These are phyloP conservation scores for Hippocampus comes DNA, from an alignment of 2,113 vertebrate species.

Conservation along the genomic window DNA sequence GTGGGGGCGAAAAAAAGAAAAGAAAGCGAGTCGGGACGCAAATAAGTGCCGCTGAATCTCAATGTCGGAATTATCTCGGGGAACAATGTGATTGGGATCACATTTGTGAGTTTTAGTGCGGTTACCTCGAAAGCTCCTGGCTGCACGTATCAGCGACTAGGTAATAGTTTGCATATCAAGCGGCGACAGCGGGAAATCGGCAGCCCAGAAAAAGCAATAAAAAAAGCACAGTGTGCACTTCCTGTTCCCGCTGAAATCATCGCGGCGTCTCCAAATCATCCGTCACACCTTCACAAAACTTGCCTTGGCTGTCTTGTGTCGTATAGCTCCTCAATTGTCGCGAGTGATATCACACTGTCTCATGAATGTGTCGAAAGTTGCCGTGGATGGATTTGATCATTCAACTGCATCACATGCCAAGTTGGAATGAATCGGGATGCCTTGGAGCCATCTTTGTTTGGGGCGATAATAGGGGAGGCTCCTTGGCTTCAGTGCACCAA, in stretches of 20 bases:
- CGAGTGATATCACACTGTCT: neutral
- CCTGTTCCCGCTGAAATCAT: neutral
- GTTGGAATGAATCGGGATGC: neutral
- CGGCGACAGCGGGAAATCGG: neutral
- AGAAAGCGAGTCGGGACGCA: neutral
- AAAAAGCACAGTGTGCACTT: constrained; percentile 1
- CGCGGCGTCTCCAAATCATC: neutral
- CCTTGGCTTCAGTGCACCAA: neutral
- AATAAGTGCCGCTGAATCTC: neutral
- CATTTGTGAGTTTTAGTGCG: neutral
- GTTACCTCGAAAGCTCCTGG: neutral
- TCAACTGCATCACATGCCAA: neutral
- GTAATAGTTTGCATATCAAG: neutral
- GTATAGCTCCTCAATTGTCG: neutral
- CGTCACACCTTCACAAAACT: neutral
- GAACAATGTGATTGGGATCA: neutral
- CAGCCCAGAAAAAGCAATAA: neutral
- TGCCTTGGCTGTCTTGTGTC: neutral
- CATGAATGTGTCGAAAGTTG: neutral
- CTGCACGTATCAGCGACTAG: neutral
- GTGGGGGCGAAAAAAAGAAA: neutral
- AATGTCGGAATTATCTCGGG: neutral
- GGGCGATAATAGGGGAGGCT: neutral
- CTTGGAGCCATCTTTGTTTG: neutral
- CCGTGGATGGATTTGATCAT: neutral